These are phyloP conservation scores for Pseudopipra pipra DNA, from an alignment of 2,113 vertebrate genomes.

Conservation along the genomic window DNA sequence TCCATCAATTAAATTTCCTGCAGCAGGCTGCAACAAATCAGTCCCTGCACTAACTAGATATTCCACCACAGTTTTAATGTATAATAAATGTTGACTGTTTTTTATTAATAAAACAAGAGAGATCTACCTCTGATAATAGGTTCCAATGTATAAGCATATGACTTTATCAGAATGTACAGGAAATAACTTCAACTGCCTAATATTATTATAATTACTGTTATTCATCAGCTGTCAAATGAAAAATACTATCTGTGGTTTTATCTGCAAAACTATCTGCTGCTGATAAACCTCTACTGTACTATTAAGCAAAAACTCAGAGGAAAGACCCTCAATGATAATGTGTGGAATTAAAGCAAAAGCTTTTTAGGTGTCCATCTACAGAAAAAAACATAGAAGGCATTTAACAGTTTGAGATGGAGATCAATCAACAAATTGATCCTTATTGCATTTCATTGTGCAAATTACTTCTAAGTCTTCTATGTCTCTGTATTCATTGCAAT, in stretches of 20 bases:
- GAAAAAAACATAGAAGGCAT: neutral
- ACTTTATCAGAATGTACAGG: neutral
- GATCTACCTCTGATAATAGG: neutral
- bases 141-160: neutral
- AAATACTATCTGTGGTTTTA: neutral
- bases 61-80: neutral
- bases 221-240: neutral
- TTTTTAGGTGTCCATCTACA: neutral
- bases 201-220: neutral
- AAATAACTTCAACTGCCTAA: neutral
- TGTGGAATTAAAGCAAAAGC: neutral
- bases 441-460: neutral
- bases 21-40: neutral
- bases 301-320: neutral
- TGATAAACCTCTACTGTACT: neutral
- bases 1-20: neutral
- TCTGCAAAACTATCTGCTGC: neutral
- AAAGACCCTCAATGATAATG: neutral
- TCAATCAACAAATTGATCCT: neutral
- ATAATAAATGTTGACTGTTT: neutral
- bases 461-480: neutral
- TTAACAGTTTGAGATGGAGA: neutral
- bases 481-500: neutral
- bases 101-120: slow-evolving; percentile 4
- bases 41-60: neutral